Evolutionary conservation across 2,797 vertebrate species (phyloP), one percentile per base, ranked within the genome.

Genomic region (Leontopithecus rosalia): DNA sequence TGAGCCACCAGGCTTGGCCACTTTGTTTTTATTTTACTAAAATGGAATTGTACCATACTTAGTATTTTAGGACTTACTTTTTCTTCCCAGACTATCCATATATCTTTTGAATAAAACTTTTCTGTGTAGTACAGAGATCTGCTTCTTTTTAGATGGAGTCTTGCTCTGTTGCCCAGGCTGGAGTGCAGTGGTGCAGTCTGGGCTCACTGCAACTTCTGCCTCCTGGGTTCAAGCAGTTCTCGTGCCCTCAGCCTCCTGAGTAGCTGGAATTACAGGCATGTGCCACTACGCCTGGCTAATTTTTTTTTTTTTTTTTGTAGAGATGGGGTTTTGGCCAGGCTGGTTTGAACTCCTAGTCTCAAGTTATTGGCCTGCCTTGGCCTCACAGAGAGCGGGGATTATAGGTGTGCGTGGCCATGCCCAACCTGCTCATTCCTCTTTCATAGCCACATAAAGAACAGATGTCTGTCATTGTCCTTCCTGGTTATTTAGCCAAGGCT

Each of bases 21-120:
- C 64, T 67, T 67, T 30, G 1, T 48, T n/a, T 50, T 73, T 55
- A 30, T 87, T 79, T 30, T 41, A 28, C 7, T 70, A 36, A 73
- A 43, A 52, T 33, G 70, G 26, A 6, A 12, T 48, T 22, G 28
- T 8, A 9, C 39, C 10, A 0, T 1, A 4, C 20, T 72, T 24
- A 11, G 7, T 13, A 6, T 52, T 28, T 28, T 30, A 33, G 58
- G 39, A 36, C 22, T 52, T 28, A 4, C 24, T 30, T 57, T n/a
- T 28, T 1, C 2, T 22, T 67, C 33, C 72, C 36, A 6, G 28
- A 70, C 30, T 30, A 5, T 13, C 0, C 33, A n/a, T n/a, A 8
- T 41, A 3, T 28, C 0, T 22, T 17, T 36, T 20, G 76, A 57
- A n/a, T 91, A 64, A n/a, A 20, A 30, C 17, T 19, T 55, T 64